Conservation (phyloP, 1,140 invertebrate genomes). For the Euwallacea similis region DNA sequence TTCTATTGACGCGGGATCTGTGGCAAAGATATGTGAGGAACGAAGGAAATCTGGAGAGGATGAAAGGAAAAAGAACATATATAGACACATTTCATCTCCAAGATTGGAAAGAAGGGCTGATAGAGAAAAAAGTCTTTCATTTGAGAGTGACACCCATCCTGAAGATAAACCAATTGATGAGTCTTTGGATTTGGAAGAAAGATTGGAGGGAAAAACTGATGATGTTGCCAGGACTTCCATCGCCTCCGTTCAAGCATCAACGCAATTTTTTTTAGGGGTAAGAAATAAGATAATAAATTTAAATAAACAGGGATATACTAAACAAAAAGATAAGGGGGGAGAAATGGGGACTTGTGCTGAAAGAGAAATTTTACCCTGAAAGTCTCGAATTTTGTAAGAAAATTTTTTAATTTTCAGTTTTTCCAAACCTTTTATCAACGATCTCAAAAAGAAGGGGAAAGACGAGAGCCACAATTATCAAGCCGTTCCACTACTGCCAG, state of each 20-base stretch:
- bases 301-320: not conserved
- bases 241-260: slow-evolving; percentile 32
- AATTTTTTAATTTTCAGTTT: slow-evolving; percentile 12
- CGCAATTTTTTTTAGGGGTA: slow-evolving; percentile 31
- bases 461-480: slow-evolving; percentile 29
- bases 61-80: slow-evolving; percentile 30
- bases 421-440: slow-evolving; percentile 57
- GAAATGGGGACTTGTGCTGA: no score
- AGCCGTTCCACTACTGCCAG: slow-evolving; percentile 53
- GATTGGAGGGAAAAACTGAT: slow-evolving; percentile 7
- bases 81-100: slow-evolving; percentile 27
- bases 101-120: slow-evolving; percentile 15
- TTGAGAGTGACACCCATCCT: slow-evolving; percentile 27
- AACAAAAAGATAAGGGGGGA: no score
- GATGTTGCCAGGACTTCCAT: slow-evolving; percentile 30
- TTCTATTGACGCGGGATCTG: slow-evolving; percentile 27
- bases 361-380: not conserved
- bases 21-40: slow-evolving; percentile 29
- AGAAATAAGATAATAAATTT: not conserved
- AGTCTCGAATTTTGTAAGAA: not conserved
- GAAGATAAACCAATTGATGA: slow-evolving; percentile 18
- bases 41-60: slow-evolving; percentile 32
- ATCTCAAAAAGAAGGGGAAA: slow-evolving; percentile 56
- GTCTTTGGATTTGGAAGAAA: slow-evolving; percentile 11
- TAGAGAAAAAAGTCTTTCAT: slow-evolving; percentile 29